Evolutionary conservation across 2,113 vertebrate species (phyloP), one percentile per base, ranked within the genome.

Genomic region (Phodopus roborovskii): DNA sequence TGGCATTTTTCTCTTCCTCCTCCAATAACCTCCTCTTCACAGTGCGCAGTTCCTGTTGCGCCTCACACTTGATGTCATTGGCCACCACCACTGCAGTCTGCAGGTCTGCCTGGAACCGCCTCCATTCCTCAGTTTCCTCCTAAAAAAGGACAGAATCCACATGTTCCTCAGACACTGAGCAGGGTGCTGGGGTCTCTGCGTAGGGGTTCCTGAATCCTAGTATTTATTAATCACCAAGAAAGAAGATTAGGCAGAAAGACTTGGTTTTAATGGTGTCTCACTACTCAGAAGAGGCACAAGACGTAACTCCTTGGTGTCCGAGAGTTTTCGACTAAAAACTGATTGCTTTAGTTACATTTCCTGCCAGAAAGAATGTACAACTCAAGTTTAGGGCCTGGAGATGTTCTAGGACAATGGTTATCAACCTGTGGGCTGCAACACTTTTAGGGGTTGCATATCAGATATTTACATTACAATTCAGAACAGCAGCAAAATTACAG

Each of bases 1-100:
- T 98, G 62, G 99, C 97, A 3, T 93, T 99, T 95, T 98, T 99
- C 96, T 99, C 99, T 97, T 99, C 99, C 91, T 99, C 99, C 97
- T 99, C 99, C 98, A 99, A 99, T 94, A 99, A 98, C 96, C 98
- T 98, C 94, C 99, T 98, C 97, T 99, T 99, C 42, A 99, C 99
- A 0, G 98, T 93, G 0, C 99, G 99, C 77, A 99, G 98, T 98
- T 99, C 99, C 98, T 99, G 99, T 98, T 99, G 99, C 53, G 99
- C 99, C 97, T 99, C 99, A 75, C 99, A 99, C 97, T 99, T 99
- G 73, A 99, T 99, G 97, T 99, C 99, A 3, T 99, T 99, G 92
- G 99, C 99, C 45, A 99, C 99, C 11, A 99, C 99, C 97, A 99
- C 99, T 0, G 99, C 99, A 0, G 99, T 99, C 99, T 99, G 99